phyloP scores from a whole-genome alignment of 2,888 invertebrate species.

The Epinotia demarniana region DNA sequence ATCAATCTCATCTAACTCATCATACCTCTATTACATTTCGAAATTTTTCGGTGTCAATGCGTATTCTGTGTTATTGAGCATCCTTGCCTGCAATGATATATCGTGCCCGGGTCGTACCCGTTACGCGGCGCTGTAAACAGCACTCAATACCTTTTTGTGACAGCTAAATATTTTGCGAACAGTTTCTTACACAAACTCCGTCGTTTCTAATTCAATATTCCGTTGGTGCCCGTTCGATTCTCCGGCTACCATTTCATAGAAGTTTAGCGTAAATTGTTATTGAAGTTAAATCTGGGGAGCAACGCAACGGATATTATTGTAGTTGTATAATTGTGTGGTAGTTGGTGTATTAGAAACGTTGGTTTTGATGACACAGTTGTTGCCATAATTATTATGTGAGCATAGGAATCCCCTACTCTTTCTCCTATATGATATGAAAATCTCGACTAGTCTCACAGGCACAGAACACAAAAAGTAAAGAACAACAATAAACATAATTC shows the following conservation, averaged over 20 bases:
- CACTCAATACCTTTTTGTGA: conserved; percentile 78
- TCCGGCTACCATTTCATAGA: conserved; percentile 41
- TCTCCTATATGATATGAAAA: no score
- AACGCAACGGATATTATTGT: conserved; percentile 4
- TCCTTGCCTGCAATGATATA: not conserved
- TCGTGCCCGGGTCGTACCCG: conserved; percentile 26
- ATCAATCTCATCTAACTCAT: no score
- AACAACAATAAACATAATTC: no score
- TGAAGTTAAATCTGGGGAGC: conserved; percentile 31
- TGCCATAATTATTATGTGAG: no score
- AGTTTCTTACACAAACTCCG: conserved; percentile 79
- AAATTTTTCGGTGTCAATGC: not conserved
- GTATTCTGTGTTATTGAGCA: not conserved
- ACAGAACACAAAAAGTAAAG: no score
- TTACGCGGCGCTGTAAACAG: conserved; percentile 6
- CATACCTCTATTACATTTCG: not conserved
- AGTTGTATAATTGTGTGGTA: not conserved
- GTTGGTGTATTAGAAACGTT: no score
- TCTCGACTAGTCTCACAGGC: no score
- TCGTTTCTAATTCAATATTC: conserved; percentile 77
- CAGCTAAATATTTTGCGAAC: conserved; percentile 83
- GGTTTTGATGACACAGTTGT: no score
- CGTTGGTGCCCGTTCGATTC: conserved; percentile 53
- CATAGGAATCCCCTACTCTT: no score
- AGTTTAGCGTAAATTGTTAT: conserved; percentile 41